These are phyloP conservation scores for Mus spicilegus DNA, from an alignment of 2,113 vertebrate species.

Conservation along the genomic window DNA sequence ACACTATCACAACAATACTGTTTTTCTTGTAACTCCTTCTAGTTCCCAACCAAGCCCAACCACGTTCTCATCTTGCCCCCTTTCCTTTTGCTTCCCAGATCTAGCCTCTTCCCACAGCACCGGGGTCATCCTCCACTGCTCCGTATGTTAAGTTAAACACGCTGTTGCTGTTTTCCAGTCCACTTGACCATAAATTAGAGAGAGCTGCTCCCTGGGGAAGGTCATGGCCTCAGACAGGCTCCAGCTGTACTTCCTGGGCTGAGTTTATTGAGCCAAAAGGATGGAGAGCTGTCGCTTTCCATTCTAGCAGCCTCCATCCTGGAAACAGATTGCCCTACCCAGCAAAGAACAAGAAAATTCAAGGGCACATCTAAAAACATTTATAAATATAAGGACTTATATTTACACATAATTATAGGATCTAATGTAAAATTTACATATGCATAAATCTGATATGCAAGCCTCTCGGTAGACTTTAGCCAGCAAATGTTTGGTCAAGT, in stretches of 20 bases:
- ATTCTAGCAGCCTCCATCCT: background rate
- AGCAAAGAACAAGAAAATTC: background rate
- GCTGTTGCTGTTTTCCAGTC: conserved; percentile 12
- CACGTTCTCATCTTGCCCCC: background rate
- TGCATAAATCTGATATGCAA: background rate
- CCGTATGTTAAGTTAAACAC: background rate
- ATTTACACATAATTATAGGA: background rate
- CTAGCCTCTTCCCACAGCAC: background rate
- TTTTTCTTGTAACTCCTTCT: background rate
- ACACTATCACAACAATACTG: background rate
- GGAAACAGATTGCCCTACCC: background rate
- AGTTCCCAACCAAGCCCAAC: background rate
- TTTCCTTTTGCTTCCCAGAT: background rate
- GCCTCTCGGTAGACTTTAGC: background rate
- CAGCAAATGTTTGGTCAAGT: background rate
- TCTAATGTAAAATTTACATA: background rate
- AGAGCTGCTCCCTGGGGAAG: background rate
- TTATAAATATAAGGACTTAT: background rate
- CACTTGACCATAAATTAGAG: background rate
- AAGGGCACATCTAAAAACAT: background rate
- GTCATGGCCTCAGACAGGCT: background rate
- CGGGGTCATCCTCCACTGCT: background rate
- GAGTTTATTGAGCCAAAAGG: background rate
- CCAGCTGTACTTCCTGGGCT: background rate
- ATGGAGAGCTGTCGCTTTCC: background rate